Evolutionary conservation across 1,140 invertebrate species (phyloP).

Genomic region (Drosophila willistoni): DNA sequence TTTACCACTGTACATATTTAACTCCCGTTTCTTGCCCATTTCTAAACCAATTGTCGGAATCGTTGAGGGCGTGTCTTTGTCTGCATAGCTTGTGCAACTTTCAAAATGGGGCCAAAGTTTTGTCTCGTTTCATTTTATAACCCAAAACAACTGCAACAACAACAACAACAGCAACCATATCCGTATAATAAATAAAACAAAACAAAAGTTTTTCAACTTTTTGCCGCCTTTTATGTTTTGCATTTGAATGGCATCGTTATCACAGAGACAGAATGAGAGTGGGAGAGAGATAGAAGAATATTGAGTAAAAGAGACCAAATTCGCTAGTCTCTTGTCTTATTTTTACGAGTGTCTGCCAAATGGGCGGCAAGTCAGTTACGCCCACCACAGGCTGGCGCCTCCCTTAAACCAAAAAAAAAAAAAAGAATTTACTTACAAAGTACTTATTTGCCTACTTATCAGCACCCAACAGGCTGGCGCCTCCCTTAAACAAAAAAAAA

Average conservation of each 20-base stretch:
- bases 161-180: conserved; percentile 4
- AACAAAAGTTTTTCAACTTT: conserved; percentile 70
- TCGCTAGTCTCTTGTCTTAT: conserved; percentile 65
- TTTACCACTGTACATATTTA: conserved; percentile 12
- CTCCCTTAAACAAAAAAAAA: conserved; percentile 6
- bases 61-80: conserved; percentile 30
- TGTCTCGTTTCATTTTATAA: conserved; percentile 72
- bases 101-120: conserved; percentile 57
- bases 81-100: conserved; percentile 44
- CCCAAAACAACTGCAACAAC: conserved; percentile 35
- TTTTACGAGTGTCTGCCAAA: conserved; percentile 61
- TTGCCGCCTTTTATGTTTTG: conserved; percentile 57
- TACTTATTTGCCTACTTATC: no score
- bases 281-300: conserved; percentile 5
- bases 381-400: not conserved
- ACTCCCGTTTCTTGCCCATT: not conserved
- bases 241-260: conserved; percentile 66
- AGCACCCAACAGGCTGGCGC: conserved; percentile 37
- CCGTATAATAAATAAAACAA: conserved; percentile 65
- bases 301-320: not conserved
- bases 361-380: conserved; percentile 30
- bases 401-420: no score
- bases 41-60: conserved; percentile 9
- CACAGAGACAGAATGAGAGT: conserved; percentile 19
- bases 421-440: no score